Conservation (phyloP, 1,140 invertebrate genomes). For the Lineus longissimus region DNA sequence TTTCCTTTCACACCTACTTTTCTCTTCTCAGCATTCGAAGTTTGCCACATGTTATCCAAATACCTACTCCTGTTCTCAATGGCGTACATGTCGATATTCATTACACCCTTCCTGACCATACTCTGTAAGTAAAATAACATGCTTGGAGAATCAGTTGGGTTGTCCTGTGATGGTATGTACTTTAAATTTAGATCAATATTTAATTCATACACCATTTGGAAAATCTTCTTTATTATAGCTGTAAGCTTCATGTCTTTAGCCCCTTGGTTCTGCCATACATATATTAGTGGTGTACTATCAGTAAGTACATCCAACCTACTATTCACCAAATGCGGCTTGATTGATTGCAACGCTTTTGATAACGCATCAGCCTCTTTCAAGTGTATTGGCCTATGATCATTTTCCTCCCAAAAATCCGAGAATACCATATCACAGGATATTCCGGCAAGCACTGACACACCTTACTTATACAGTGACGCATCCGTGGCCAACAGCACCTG, state of each 20-base stretch:
- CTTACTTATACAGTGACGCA: background rate
- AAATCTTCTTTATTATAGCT: background rate
- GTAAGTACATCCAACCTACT: background rate
- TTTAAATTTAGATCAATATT: background rate
- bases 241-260: background rate
- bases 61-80: too few species aligned
- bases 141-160: background rate
- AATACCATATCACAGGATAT: background rate
- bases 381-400: background rate
- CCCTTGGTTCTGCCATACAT: background rate
- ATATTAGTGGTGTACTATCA: background rate
- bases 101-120: too few species aligned
- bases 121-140: too few species aligned
- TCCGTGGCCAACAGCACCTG: background rate
- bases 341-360: background rate
- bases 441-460: background rate
- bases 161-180: background rate
- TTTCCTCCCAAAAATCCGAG: background rate
- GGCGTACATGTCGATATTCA: too few species aligned
- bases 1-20: too few species aligned
- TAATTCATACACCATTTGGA: background rate
- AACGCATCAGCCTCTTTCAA: background rate
- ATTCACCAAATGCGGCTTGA: background rate
- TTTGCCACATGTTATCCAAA: too few species aligned
- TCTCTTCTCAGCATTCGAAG: too few species aligned